Percentiles rank a stretch among this genome's conserved stretches.
Conservation (phyloP, 2,113 vertebrate genomes). For the Dolichallabes microphthalmus region DNA sequence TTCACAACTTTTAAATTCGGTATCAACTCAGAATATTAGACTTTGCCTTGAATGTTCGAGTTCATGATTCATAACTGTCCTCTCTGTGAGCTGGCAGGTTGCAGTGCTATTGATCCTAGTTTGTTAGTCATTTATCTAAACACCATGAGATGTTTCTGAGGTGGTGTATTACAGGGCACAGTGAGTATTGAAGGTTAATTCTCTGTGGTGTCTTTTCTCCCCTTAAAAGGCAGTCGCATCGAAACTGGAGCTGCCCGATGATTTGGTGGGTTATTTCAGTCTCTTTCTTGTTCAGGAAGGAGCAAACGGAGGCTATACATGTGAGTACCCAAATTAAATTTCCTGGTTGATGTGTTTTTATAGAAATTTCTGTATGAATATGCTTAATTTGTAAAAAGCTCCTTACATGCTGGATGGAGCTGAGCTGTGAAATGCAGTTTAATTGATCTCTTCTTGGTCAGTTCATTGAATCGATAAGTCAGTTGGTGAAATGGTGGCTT, state of each 20-base stretch:
- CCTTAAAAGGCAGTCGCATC: slow-evolving; percentile 84
- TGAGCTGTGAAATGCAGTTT: too few relatives aligned
- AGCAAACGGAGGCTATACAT: slow-evolving; percentile 86
- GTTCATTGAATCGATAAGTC: too few relatives aligned
- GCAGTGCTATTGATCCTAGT: not conserved
- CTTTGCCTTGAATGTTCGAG: not conserved
- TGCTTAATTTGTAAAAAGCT: not conserved
- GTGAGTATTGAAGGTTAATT: not conserved
- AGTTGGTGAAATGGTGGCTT: too few relatives aligned
- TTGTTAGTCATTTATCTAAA: not conserved
- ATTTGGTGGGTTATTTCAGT: slow-evolving; percentile 93
- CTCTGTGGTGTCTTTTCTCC: not conserved
- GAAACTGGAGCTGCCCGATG: slow-evolving; percentile 92
- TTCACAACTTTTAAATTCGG: not conserved
- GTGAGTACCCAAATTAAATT: slow-evolving; percentile 73
- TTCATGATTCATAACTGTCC: not conserved
- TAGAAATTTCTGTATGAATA: not conserved
- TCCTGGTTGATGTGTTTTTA: not conserved
- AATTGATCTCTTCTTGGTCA: too few relatives aligned
- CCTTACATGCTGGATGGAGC: not conserved
- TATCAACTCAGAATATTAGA: not conserved
- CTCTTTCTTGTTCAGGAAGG: slow-evolving; percentile 89
- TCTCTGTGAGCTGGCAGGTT: not conserved
- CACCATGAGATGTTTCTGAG: not conserved
- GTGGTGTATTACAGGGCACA: not conserved